Conservation (phyloP, 1,140 invertebrate genomes). For the Drosophila virilis region DNA sequence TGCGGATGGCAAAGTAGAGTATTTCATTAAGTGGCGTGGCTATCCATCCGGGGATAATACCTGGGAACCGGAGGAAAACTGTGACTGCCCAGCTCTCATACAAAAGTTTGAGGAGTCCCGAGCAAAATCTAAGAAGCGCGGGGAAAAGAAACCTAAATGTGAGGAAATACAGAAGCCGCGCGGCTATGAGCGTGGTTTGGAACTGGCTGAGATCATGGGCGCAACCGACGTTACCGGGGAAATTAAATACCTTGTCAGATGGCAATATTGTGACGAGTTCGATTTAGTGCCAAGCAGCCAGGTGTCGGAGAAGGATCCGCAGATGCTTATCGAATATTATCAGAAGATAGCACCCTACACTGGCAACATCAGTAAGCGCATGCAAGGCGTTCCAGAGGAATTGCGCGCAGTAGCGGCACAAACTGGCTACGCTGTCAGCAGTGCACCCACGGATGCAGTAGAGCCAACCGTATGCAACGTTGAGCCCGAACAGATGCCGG, state of each 20-base stretch:
- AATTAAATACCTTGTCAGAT: conserved; percentile 75
- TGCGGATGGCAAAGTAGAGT: conserved; percentile 83
- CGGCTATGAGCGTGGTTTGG: conserved; percentile 93
- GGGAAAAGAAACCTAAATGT: conserved; percentile 84
- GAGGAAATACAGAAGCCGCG: conserved; percentile 81
- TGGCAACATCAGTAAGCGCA: conserved; percentile 57
- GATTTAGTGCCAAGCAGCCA: conserved; percentile 67
- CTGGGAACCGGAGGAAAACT: conserved; percentile 95
- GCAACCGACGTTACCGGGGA: conserved; percentile 85
- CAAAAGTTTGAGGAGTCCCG: conserved; percentile 93
- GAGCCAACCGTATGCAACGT: conserved; percentile 11
- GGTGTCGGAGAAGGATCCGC: conserved; percentile 69
- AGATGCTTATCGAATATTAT: conserved; percentile 77
- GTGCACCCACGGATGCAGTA: conserved; percentile 26
- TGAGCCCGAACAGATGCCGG: conserved; percentile 19
- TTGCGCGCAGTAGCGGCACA: conserved; percentile 46
- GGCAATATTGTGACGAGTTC: conserved; percentile 78
- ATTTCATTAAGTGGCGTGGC: conserved; percentile 83
- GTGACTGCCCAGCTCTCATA: conserved; percentile 97
- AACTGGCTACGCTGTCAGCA: conserved; percentile 43
- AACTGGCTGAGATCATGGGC: conserved; percentile 96
- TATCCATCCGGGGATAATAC: conserved; percentile 89
- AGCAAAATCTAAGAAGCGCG: conserved; percentile 86
- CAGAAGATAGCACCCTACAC: conserved; percentile 75
- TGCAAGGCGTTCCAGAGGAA: conserved; percentile 73